Conservation (phyloP, 2,797 vertebrate species). For the Gambusia yucatana region DNA sequence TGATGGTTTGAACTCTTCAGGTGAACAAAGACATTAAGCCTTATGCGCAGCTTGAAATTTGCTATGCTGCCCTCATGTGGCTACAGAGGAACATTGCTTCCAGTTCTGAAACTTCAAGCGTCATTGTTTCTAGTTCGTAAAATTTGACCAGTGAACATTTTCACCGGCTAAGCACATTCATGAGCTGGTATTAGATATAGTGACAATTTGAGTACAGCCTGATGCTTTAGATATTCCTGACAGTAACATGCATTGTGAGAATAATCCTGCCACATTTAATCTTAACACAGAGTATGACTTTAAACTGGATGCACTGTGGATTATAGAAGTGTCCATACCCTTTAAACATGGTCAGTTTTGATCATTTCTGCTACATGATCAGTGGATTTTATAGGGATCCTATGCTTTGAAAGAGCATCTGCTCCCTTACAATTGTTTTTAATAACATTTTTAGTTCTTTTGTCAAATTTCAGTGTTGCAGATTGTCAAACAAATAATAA, state of each 20-base stretch:
- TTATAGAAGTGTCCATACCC: not conserved
- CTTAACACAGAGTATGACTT: not conserved
- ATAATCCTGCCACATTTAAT: not conserved
- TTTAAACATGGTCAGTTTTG: not conserved
- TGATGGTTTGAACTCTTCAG: not conserved
- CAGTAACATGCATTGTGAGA: not conserved
- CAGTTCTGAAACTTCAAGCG: not conserved
- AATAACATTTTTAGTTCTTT: not conserved
- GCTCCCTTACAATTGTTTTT: no score
- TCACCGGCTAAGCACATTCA: not conserved
- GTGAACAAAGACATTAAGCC: not conserved
- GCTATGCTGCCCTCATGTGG: constrained; percentile 29
- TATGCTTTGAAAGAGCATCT: not conserved
- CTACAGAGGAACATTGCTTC: not conserved
- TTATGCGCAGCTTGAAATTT: not conserved
- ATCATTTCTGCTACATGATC: not conserved
- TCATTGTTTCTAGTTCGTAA: not conserved
- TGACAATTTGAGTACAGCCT: no score
- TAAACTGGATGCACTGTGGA: not conserved
- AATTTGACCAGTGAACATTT: not conserved
- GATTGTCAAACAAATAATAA: not conserved
- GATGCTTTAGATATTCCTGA: not conserved
- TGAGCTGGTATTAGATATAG: not conserved
- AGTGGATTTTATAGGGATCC: not conserved
- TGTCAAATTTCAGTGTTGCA: not conserved